Evolutionary conservation across 1,140 invertebrate genomes (phyloP).

Genomic region (Lepidostoma basale): DNA sequence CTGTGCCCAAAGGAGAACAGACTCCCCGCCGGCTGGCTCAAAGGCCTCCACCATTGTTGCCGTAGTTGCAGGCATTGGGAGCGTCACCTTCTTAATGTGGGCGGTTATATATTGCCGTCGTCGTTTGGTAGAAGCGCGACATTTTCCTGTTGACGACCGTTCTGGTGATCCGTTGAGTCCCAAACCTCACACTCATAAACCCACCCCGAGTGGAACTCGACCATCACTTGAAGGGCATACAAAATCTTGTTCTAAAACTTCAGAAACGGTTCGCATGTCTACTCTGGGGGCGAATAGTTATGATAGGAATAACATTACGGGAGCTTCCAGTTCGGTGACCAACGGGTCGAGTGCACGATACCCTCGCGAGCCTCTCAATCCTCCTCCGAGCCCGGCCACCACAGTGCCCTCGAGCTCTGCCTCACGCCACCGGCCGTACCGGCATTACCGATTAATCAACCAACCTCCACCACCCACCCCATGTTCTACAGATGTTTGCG

Average conservation of each 20-base stretch:
- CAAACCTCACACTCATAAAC: constrained; percentile 46
- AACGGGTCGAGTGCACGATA: constrained; percentile 65
- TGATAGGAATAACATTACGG: constrained; percentile 81
- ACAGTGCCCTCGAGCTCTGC: constrained; percentile 62
- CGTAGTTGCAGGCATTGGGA: constrained; percentile 56
- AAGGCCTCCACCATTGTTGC: constrained; percentile 59
- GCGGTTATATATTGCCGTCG: constrained; percentile 55
- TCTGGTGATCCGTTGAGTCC: constrained; percentile 64
- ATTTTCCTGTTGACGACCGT: constrained; percentile 61
- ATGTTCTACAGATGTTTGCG: constrained; percentile 91
- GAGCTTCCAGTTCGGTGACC: constrained; percentile 78
- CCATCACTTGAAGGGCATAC: constrained; percentile 44
- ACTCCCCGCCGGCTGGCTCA: constrained; percentile 52
- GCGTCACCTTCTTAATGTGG: constrained; percentile 57
- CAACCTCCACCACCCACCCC: constrained; percentile 91
- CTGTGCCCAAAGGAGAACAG: constrained; percentile 56
- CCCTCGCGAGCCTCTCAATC: constrained; percentile 84
- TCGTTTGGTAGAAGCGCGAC: constrained; percentile 57
- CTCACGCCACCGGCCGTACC: constrained; percentile 70
- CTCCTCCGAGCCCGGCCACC: constrained; percentile 87
- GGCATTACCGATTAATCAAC: constrained; percentile 79
- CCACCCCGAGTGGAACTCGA: constrained; percentile 7
- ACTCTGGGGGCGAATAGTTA: constrained; percentile 70
- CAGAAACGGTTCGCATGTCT: constrained; percentile 70
- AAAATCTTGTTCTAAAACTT: constrained; percentile 46